Percentiles rank a stretch among this genome's conserved stretches.
Evolutionary conservation across 2,888 invertebrate genomes (phyloP).

Genomic region (Hyppa rectilinea): DNA sequence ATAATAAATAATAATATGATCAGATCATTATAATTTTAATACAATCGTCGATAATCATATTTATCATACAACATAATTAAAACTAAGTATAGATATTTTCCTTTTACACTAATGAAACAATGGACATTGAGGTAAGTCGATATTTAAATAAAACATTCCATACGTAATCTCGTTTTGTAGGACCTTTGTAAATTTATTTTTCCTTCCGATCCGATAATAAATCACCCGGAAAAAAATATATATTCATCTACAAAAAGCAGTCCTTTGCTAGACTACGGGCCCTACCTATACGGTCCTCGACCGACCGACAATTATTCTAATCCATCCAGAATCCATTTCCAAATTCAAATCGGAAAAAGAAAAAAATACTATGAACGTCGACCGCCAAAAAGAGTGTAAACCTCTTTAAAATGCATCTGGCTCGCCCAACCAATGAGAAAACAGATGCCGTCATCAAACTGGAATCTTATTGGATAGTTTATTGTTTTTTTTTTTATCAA

Average conservation of each 20-base stretch:
- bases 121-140: slow-evolving; percentile 7
- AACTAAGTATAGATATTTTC: neutral
- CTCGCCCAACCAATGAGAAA: slow-evolving; percentile 30
- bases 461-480: slow-evolving; percentile 36
- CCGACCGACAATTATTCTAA: too few species aligned
- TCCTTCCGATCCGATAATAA: slow-evolving; percentile 1
- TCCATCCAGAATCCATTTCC: neutral
- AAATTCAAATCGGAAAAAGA: neutral
- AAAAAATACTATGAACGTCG: neutral
- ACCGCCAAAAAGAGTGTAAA: slow-evolving; percentile 2
- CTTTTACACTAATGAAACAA: slow-evolving; percentile 14
- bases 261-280: neutral
- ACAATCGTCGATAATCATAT: neutral
- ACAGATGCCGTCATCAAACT: slow-evolving; percentile 43
- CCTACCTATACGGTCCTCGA: neutral
- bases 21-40: neutral
- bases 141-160: slow-evolving; percentile 27
- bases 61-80: neutral
- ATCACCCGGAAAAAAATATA: neutral
- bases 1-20: neutral
- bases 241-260: neutral
- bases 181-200: neutral
- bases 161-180: neutral
- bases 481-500: slow-evolving; percentile 22
- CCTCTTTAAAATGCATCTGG: slow-evolving; percentile 39